phyloP scores from a whole-genome alignment of 2,797 vertebrate species.

The Pristis pectinata region DNA sequence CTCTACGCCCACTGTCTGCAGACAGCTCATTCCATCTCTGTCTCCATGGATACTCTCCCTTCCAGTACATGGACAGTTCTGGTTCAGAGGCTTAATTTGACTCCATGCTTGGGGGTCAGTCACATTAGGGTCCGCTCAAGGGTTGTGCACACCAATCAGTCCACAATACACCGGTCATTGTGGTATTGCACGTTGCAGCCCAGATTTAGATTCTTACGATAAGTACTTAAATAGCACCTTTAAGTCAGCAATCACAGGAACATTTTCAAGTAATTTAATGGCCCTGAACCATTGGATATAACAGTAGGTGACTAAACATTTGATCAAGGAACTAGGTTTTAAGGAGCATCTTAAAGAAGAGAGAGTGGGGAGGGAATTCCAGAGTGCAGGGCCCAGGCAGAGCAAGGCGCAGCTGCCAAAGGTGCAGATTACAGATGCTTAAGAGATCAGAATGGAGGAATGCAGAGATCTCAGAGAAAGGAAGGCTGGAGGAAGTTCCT shows the following conservation, averaged over 20 bases:
- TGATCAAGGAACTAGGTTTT: background rate
- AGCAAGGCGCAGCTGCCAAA: background rate
- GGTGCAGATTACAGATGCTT: background rate
- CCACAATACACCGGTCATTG: background rate
- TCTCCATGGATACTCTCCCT: constrained; percentile 1
- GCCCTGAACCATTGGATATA: background rate
- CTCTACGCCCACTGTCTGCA: background rate
- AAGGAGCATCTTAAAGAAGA: background rate
- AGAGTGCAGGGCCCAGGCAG: background rate
- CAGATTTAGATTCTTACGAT: background rate
- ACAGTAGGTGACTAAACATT: background rate
- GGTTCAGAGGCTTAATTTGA: background rate
- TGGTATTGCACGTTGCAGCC: background rate
- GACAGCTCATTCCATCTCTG: background rate
- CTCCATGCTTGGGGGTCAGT: background rate
- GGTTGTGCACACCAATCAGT: background rate
- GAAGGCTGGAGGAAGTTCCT: background rate
- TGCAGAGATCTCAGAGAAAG: background rate
- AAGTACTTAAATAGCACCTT: background rate
- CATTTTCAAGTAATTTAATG: background rate
- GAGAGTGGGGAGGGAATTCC: background rate
- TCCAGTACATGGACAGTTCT: background rate
- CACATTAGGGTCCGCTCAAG: background rate
- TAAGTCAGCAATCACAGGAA: background rate
- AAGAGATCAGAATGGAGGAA: background rate